Evolutionary conservation across 1,140 invertebrate genomes (phyloP).

Genomic region (Agrilus planipennis): DNA sequence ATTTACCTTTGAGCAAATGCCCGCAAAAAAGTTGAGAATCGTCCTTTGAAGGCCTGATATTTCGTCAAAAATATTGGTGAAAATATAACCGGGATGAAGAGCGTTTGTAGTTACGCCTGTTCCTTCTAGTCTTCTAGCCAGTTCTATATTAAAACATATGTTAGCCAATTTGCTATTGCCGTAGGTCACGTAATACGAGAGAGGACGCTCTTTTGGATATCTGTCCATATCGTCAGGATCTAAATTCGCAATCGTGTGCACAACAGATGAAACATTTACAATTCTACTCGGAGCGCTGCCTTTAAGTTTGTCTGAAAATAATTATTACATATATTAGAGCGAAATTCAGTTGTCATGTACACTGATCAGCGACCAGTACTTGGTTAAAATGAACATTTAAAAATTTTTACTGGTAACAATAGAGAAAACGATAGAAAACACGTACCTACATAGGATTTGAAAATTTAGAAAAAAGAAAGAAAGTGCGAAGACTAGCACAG

Average conservation of each 20-base stretch:
- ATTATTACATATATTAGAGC: no score
- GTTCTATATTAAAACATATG: constrained; percentile 50
- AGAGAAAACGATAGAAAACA: no score
- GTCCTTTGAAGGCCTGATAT: no score
- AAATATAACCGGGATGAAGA: constrained; percentile 27
- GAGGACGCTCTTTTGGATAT: background rate
- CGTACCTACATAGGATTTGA: no score
- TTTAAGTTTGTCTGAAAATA: constrained; percentile 40
- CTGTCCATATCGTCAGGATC: constrained; percentile 50
- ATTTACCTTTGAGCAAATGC: no score
- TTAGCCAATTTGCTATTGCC: constrained; percentile 58
- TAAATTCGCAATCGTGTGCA: constrained; percentile 46
- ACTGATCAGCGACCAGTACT: no score
- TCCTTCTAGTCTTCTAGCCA: constrained; percentile 44
- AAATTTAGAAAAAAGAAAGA: no score
- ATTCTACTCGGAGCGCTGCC: constrained; percentile 47
- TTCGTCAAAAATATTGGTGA: constrained; percentile 30
- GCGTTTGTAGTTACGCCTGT: constrained; percentile 24
- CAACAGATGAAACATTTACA: constrained; percentile 54
- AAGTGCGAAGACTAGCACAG: no score
- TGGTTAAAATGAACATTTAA: no score
- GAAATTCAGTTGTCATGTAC: no score
- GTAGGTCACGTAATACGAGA: constrained; percentile 33
- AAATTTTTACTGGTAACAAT: no score
- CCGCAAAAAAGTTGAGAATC: no score